phyloP scores from a whole-genome alignment of 30 jellyfish, hydroid and myxozoan species.

The Pseudorhiza aurosa region DNA sequence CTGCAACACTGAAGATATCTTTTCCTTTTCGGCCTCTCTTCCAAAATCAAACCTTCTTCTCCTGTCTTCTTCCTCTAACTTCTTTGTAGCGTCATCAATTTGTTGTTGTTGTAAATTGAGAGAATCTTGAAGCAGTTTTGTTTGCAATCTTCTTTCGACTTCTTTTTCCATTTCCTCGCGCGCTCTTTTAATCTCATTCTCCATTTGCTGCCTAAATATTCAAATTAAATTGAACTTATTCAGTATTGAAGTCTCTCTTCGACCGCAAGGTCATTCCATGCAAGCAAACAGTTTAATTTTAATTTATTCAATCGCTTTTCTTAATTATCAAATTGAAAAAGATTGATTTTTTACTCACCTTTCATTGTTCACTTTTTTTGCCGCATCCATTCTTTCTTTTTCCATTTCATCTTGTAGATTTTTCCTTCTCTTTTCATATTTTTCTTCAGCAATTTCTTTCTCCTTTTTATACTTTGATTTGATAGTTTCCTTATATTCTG shows the following conservation, averaged over 20 bases:
- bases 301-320: background rate
- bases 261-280: no score
- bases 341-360: slow-evolving; percentile 5
- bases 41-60: slow-evolving; percentile 56
- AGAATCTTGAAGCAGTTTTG: slow-evolving; percentile 91
- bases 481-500: slow-evolving; percentile 78
- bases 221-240: no score
- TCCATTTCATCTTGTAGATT: slow-evolving; percentile 52
- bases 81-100: slow-evolving; percentile 77
- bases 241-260: background rate
- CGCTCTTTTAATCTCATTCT: slow-evolving; percentile 68
- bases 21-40: slow-evolving; percentile 67
- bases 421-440: slow-evolving; percentile 70
- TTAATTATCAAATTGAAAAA: background rate
- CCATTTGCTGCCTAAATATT: slow-evolving; percentile 62
- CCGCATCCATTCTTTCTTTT: slow-evolving; percentile 71
- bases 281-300: background rate
- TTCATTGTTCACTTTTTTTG: slow-evolving; percentile 71
- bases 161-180: slow-evolving; percentile 96
- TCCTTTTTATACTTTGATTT: slow-evolving; percentile 71
- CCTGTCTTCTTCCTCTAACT: slow-evolving; percentile 87
- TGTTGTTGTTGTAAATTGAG: slow-evolving; percentile 80
- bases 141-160: slow-evolving; percentile 76
- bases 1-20: slow-evolving; percentile 28
- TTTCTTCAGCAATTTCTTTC: slow-evolving; percentile 72